phyloP scores from a whole-genome alignment of 2,113 vertebrate species.

The Mohoua ochrocephala region DNA sequence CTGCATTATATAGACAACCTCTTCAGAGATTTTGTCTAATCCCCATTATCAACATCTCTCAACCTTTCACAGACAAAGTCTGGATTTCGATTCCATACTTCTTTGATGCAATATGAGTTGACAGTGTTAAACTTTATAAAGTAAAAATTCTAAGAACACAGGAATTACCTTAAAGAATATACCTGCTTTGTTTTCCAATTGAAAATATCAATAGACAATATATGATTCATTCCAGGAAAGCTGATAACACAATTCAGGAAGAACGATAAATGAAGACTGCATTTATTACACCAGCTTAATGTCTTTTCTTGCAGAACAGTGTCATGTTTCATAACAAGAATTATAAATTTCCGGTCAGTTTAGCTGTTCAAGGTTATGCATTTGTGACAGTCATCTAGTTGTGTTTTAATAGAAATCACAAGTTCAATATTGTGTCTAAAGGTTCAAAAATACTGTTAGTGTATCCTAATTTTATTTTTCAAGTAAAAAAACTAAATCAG shows the following conservation, averaged over 20 bases:
- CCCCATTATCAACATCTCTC: neutral
- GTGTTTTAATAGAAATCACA: neutral
- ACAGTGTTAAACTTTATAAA: neutral
- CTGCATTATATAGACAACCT: neutral
- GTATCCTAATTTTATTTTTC: neutral
- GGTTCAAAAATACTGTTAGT: neutral
- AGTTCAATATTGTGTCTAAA: neutral
- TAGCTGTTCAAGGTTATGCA: neutral
- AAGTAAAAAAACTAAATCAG: neutral
- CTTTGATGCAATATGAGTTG: neutral
- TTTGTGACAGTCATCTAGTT: neutral
- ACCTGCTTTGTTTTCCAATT: neutral
- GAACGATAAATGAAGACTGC: neutral
- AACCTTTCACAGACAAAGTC: neutral
- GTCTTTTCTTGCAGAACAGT: neutral
- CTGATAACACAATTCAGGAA: neutral
- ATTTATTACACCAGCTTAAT: neutral
- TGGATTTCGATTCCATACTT: neutral
- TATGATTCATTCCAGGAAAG: neutral
- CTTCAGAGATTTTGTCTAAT: neutral
- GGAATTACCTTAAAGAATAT: neutral
- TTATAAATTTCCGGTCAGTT: neutral
- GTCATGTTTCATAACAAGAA: neutral
- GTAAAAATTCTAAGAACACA: neutral
- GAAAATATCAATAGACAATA: neutral